Conservation (phyloP, 2,113 vertebrate genomes). For the Dolichallabes microphthalmus region DNA sequence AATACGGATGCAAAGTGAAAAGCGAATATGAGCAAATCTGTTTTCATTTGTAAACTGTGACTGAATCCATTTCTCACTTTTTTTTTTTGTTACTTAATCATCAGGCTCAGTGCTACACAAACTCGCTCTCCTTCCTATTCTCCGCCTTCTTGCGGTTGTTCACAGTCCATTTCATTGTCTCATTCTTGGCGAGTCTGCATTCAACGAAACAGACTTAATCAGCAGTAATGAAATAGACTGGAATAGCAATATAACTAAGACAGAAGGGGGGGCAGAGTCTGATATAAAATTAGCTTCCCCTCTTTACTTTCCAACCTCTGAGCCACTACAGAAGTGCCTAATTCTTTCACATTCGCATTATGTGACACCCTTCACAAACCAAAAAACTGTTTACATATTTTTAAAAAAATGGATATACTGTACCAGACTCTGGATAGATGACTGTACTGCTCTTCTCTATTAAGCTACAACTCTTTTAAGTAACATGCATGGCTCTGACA, state of each 20-base stretch:
- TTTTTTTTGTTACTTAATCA: background rate
- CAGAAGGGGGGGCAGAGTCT: background rate
- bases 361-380: background rate
- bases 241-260: conserved; percentile 11
- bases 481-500: background rate
- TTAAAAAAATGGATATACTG: background rate
- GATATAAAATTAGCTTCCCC: background rate
- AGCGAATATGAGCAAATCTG: conserved; percentile 17
- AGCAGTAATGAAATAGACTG: conserved; percentile 34
- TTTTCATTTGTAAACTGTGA: conserved; percentile 34
- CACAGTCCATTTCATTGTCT: background rate
- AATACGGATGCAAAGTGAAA: conserved; percentile 12
- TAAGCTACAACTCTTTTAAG: background rate
- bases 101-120: background rate
- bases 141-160: background rate
- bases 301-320: background rate
- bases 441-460: background rate
- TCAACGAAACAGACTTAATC: conserved; percentile 22
- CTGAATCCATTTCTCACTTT: conserved; percentile 18
- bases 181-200: background rate
- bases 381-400: background rate
- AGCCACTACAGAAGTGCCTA: conserved; percentile 2
- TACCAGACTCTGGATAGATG: background rate
- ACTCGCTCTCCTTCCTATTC: conserved; percentile 11
- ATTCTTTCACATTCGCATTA: conserved; percentile 9